These are phyloP conservation scores for Pseudomyrmex dendroicus DNA, from an alignment of 1,140 invertebrate species.

Conservation along the genomic window DNA sequence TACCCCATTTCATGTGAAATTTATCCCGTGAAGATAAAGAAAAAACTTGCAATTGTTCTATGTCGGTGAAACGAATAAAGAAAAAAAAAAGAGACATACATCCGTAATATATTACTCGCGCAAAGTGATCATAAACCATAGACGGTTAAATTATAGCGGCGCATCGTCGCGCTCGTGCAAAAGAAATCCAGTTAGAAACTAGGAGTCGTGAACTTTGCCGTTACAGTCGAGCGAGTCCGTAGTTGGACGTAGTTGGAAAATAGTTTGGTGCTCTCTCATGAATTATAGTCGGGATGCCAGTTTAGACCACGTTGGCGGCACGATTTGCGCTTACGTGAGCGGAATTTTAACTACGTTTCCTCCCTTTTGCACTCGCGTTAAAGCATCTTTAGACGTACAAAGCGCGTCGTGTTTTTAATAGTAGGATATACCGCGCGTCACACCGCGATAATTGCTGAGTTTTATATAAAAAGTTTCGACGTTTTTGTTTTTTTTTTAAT, in stretches of 20 bases:
- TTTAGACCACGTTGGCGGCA: constrained; percentile 26
- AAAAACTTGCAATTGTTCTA: background rate
- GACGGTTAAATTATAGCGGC: constrained; percentile 42
- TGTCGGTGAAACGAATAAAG: background rate
- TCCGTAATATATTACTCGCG: constrained; percentile 4
- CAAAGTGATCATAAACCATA: constrained; percentile 10
- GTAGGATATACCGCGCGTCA: background rate
- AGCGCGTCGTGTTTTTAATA: background rate
- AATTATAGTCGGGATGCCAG: constrained; percentile 46
- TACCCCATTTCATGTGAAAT: background rate
- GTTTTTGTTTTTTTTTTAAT: too few relatives aligned
- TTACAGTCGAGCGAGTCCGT: constrained; percentile 38
- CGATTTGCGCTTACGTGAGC: constrained; percentile 34
- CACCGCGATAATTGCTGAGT: background rate
- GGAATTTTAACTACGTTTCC: constrained; percentile 4
- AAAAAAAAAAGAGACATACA: constrained; percentile 19
- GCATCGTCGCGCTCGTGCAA: constrained; percentile 30
- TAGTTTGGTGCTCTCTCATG: constrained; percentile 50
- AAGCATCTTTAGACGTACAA: background rate
- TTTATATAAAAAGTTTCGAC: too few relatives aligned
- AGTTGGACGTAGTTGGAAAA: constrained; percentile 59
- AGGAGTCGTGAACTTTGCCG: constrained; percentile 40
- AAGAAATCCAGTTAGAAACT: constrained; percentile 57
- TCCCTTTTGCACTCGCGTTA: background rate
- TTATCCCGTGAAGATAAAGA: background rate